A percentile compares a stretch with the other conserved stretches of the same genome.
phyloP scores from a whole-genome alignment of 1,140 invertebrate species.

The Bombus terrestris region DNA sequence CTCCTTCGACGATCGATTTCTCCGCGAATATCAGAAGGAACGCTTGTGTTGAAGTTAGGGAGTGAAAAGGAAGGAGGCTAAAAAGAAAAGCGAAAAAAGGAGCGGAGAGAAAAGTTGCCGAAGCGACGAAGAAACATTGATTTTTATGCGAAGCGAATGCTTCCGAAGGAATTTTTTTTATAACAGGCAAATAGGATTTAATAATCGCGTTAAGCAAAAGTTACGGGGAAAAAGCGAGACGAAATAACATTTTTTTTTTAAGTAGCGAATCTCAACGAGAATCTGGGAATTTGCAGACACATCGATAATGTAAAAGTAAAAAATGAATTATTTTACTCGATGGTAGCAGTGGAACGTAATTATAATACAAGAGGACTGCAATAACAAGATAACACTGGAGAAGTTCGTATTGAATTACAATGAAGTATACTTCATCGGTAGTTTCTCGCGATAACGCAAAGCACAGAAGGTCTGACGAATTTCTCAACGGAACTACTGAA shows the following conservation, averaged over 20 bases:
- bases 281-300: not conserved
- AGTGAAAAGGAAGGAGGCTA: not conserved
- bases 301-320: not conserved
- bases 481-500: not conserved
- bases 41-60: not conserved
- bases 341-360: not conserved
- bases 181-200: not conserved
- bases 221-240: not conserved
- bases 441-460: not conserved
- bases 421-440: no score
- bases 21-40: not conserved
- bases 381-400: not conserved
- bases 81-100: not conserved
- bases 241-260: not conserved
- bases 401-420: not conserved
- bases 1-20: slow-evolving; percentile 45
- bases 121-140: not conserved
- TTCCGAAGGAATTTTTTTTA: not conserved
- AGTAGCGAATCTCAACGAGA: not conserved
- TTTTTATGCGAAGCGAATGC: not conserved
- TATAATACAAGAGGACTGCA: not conserved
- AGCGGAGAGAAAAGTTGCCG: not conserved
- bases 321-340: not conserved
- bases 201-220: not conserved
- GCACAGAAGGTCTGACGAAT: not conserved